A percentile compares a stretch with the other conserved stretches of the same genome.
These are phyloP conservation scores for Halictus quadricinctus DNA, from an alignment of 2,888 invertebrate genomes.

Conservation along the genomic window DNA sequence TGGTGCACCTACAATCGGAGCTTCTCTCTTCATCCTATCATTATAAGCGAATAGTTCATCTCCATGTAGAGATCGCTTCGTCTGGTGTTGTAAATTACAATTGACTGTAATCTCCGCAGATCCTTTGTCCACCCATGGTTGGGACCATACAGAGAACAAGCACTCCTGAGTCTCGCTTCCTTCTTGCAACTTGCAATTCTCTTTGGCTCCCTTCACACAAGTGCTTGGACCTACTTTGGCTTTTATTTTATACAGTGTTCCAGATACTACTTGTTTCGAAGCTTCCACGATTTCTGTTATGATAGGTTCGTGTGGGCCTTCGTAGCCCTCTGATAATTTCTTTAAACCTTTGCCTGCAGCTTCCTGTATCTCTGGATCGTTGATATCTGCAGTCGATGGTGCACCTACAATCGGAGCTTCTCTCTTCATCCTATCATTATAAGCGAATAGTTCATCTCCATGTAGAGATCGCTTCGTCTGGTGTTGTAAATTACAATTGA, in stretches of 20 bases:
- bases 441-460: constrained; percentile 36
- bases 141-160: constrained; percentile 84
- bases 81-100: constrained; percentile 55
- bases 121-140: constrained; percentile 84
- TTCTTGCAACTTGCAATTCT: constrained; percentile 73
- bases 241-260: constrained; percentile 84
- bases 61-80: constrained; percentile 58
- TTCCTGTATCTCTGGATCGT: constrained; percentile 65
- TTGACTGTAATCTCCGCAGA: constrained; percentile 56
- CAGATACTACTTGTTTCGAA: constrained; percentile 84
- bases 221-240: constrained; percentile 85
- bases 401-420: constrained; percentile 53
- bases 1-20: constrained; percentile 56
- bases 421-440: neutral
- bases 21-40: neutral
- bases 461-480: constrained; percentile 68
- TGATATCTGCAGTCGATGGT: constrained; percentile 23
- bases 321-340: constrained; percentile 68
- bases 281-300: constrained; percentile 83
- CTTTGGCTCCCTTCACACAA: constrained; percentile 81
- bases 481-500: constrained; percentile 53
- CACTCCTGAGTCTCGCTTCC: constrained; percentile 80
- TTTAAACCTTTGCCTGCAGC: constrained; percentile 60
- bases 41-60: neutral
- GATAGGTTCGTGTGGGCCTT: constrained; percentile 68